Base-by-base conservation (phyloP, 23 tunicate species). In the Oikopleura dioica region DNA sequence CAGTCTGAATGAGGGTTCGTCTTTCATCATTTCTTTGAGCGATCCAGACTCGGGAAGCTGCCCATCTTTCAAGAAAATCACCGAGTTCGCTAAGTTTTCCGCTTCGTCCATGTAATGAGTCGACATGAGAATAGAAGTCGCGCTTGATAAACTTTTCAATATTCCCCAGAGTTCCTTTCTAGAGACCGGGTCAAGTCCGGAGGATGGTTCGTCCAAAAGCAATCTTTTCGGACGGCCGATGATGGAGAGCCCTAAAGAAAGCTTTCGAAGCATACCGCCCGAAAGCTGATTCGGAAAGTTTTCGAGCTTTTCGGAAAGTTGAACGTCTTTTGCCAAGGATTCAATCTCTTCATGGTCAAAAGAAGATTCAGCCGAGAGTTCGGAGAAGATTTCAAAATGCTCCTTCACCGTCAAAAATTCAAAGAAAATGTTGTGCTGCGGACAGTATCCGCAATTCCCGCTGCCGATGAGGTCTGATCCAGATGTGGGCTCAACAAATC, bases 101-200 rank as follows among this genome's bases (percentile, higher is more conserved):
- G n/a, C n/a, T n/a, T n/a, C n/a, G n/a, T n/a, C n/a, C n/a, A n/a
- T n/a, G n/a, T n/a, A n/a, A n/a, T n/a, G n/a, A n/a, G n/a, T n/a
- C n/a, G n/a, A n/a, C n/a, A n/a, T n/a, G n/a, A n/a, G n/a, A n/a
- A n/a, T n/a, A n/a, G n/a, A n/a, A n/a, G n/a, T n/a, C n/a, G n/a
- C n/a, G n/a, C n/a, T n/a, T n/a, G n/a, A n/a, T n/a, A n/a, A n/a
- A n/a, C n/a, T n/a, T n/a, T n/a, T n/a, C n/a, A n/a, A n/a, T n/a
- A n/a, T n/a, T n/a, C n/a, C 89, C 96, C 96, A 89, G 68, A 89
- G 82, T 16, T 86, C 96, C 68, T 89, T 68, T 75, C 96, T 38
- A 9, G 96, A 83, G 2, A 89, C 79, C 34, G 96, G 96, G 78
- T 89, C 96, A 89, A 89, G 84, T 44, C 96, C 96, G 0, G 96